Percentiles rank a stretch among this genome's conserved stretches.
phyloP scores from a whole-genome alignment of 2,113 vertebrate species.

The Narcine bancroftii region DNA sequence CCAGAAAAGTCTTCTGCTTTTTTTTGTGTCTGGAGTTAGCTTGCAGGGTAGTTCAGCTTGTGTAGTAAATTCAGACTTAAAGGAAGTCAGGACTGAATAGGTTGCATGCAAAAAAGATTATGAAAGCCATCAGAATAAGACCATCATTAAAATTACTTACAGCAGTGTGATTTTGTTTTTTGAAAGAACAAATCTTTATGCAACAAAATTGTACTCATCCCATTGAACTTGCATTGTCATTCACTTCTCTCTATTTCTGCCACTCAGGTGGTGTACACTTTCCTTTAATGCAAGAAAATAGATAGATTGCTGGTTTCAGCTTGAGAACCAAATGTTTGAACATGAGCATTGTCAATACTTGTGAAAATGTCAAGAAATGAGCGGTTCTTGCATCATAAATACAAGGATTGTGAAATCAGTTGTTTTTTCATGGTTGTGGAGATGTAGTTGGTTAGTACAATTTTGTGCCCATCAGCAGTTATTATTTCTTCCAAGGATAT shows the following conservation, averaged over 20 bases:
- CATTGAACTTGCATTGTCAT: not conserved
- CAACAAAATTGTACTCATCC: not conserved
- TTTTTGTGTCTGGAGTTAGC: not conserved
- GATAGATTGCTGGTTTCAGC: not conserved
- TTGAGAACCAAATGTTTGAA: not conserved
- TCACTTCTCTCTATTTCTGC: not conserved
- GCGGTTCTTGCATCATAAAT: not conserved
- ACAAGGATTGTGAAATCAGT: too few species aligned
- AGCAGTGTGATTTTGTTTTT: not conserved
- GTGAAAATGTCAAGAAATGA: not conserved
- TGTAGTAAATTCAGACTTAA: not conserved
- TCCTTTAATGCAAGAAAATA: not conserved
- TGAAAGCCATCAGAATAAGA: not conserved
- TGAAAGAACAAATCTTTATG: not conserved
- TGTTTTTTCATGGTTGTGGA: not conserved
- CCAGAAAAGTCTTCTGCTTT: not conserved
- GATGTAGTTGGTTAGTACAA: slow-evolving; percentile 17
- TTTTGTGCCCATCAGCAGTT: slow-evolving; percentile 15
- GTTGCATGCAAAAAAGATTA: not conserved
- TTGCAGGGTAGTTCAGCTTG: not conserved
- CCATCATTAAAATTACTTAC: not conserved
- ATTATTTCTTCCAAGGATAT: not conserved
- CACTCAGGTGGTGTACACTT: not conserved
- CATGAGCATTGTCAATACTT: not conserved
- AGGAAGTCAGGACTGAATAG: not conserved